Conservation (phyloP, 2,888 invertebrate species). For the Oxytorus armatus region DNA sequence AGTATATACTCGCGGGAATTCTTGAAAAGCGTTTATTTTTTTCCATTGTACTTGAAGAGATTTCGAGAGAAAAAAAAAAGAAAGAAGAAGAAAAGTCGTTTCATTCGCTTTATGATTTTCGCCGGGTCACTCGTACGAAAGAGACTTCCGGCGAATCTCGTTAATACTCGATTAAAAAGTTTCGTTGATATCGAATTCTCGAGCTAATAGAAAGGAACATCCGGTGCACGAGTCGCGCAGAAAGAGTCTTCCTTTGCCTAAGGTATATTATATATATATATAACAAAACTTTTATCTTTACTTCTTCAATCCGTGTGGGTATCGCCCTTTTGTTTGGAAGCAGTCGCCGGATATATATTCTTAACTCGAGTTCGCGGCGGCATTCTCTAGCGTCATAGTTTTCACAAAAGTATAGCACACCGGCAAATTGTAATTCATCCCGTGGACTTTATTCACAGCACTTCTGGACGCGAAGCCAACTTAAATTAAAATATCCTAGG, state of each 20-base stretch:
- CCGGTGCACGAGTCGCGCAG: conserved; percentile 32
- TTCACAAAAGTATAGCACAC: conserved; percentile 31
- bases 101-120: conserved; percentile 6
- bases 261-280: not conserved
- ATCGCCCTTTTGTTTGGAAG: conserved; percentile 1
- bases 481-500: conserved; percentile 66
- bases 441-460: conserved; percentile 62
- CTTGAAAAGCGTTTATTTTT: conserved; percentile 8
- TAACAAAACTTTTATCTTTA: not conserved
- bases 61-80: conserved; percentile 7
- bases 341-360: not conserved
- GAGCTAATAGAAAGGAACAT: conserved; percentile 51
- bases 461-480: conserved; percentile 64
- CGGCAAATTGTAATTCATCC: conserved; percentile 65
- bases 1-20: not conserved
- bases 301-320: not conserved
- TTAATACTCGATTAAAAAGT: conserved; percentile 66
- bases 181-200: conserved; percentile 54
- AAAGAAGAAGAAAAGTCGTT: not conserved
- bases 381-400: conserved; percentile 48
- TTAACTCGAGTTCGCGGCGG: conserved; percentile 43
- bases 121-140: conserved; percentile 9
- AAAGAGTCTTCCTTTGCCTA: conserved; percentile 23
- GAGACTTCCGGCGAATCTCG: conserved; percentile 56
- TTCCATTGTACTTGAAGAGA: conserved; percentile 1